phyloP scores from a whole-genome alignment of 2,888 invertebrate species.

The Entomobrya multifasciata region DNA sequence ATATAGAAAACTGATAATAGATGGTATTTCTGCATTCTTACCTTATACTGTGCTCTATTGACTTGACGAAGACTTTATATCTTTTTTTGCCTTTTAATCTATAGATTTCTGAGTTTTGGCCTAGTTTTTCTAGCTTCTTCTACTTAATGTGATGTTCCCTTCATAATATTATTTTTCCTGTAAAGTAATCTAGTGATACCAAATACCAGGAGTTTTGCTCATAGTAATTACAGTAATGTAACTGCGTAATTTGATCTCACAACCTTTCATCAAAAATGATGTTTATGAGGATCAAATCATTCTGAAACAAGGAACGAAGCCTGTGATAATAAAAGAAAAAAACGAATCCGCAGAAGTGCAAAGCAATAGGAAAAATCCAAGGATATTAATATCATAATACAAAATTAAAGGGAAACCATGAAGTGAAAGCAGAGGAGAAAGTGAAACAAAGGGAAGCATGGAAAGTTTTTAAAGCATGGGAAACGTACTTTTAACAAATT shows the following conservation, averaged over 20 bases:
- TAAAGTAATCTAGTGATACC: not conserved
- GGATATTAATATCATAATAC: no score
- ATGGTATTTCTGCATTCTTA: no score
- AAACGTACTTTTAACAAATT: no score
- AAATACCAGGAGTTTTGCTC: not conserved
- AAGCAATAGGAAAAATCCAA: no score
- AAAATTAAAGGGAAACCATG: no score
- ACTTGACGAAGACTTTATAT: no score
- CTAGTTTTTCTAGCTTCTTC: not conserved
- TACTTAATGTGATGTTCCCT: not conserved
- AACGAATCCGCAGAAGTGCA: no score
- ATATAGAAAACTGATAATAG: not conserved
- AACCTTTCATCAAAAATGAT: slow-evolving; percentile 45
- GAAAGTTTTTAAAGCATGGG: no score
- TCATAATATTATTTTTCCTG: not conserved
- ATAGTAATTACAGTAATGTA: slow-evolving; percentile 62
- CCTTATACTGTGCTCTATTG: not conserved
- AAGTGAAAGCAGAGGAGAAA: not conserved
- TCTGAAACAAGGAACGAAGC: not conserved
- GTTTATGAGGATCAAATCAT: not conserved
- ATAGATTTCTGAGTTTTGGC: no score
- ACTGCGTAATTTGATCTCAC: slow-evolving; percentile 38
- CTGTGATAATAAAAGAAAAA: not conserved
- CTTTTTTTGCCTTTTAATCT: no score
- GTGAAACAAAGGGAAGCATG: not conserved